Conservation (phyloP, 2,113 vertebrate species). For the Emydura subglobosa region DNA sequence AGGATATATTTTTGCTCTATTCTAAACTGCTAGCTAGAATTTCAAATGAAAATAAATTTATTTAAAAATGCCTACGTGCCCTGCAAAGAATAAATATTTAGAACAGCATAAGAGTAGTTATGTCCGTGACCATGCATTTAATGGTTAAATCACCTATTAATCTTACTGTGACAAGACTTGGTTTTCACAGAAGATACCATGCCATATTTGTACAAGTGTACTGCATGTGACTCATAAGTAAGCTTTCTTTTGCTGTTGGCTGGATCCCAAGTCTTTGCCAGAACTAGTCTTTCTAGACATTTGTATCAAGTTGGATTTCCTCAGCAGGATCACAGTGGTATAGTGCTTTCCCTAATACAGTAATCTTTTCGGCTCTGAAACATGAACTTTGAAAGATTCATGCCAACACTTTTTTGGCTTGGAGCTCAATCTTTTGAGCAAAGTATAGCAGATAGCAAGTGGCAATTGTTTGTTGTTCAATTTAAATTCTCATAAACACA, state of each 20-base stretch:
- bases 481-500: conserved; percentile 50
- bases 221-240: conserved; percentile 79
- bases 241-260: conserved; percentile 72
- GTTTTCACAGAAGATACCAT: conserved; percentile 79
- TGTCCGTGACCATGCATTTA: conserved; percentile 24
- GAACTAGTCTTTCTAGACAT: conserved; percentile 75
- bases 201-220: conserved; percentile 85
- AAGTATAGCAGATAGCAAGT: conserved; percentile 23
- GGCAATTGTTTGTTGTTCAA: neutral
- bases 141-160: conserved; percentile 63
- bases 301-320: conserved; percentile 76
- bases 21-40: neutral
- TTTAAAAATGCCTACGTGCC: conserved; percentile 7
- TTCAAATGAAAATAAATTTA: neutral
- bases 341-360: conserved; percentile 85
- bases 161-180: conserved; percentile 65
- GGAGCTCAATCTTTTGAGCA: conserved; percentile 8
- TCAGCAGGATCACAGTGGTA: conserved; percentile 53
- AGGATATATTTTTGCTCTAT: neutral
- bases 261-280: conserved; percentile 74
- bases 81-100: conserved; percentile 1
- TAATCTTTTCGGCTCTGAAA: conserved; percentile 73
- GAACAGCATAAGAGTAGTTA: neutral
- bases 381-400: conserved; percentile 10
- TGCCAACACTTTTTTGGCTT: conserved; percentile 28